Evolutionary conservation across 2,113 vertebrate species (phyloP).

Genomic region (Heterotilapia buettikoferi): DNA sequence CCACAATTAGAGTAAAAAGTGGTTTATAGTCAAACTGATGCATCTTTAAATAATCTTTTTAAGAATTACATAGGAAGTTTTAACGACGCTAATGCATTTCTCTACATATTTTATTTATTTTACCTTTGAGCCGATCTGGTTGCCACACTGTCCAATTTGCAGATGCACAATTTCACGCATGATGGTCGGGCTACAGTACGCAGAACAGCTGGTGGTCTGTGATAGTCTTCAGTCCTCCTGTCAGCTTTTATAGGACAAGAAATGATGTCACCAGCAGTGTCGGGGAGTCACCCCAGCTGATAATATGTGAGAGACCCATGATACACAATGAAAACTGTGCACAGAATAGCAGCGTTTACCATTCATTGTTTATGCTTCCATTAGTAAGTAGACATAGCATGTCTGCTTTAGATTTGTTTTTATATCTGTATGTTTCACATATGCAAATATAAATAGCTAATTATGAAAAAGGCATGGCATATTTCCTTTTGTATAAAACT

Average conservation of each 20-base stretch:
- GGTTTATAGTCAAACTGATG: not conserved
- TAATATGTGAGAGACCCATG: not conserved
- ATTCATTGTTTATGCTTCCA: not conserved
- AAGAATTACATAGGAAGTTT: not conserved
- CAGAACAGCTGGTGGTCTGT: slow-evolving; percentile 35
- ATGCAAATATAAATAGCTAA: not conserved
- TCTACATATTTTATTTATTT: not conserved
- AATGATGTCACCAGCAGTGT: slow-evolving; percentile 60
- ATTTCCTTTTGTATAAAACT: not conserved
- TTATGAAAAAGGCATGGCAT: accelerated
- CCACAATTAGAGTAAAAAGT: not conserved
- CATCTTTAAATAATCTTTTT: not conserved
- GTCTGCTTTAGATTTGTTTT: not conserved
- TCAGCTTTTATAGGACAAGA: slow-evolving; percentile 33
- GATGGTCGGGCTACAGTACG: slow-evolving; percentile 41
- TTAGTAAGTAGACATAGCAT: not conserved
- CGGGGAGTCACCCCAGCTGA: slow-evolving; percentile 14
- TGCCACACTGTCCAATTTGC: slow-evolving; percentile 97
- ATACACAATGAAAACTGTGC: not conserved
- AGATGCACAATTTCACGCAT: slow-evolving; percentile 98
- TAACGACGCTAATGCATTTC: not conserved
- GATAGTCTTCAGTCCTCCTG: not conserved
- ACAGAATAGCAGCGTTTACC: accelerated
- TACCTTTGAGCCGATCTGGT: slow-evolving; percentile 97
- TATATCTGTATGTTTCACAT: not conserved